Percentiles rank a stretch among this genome's conserved stretches.
Conservation (phyloP, 2,888 invertebrate species). For the Nephrotoma flavescens region DNA sequence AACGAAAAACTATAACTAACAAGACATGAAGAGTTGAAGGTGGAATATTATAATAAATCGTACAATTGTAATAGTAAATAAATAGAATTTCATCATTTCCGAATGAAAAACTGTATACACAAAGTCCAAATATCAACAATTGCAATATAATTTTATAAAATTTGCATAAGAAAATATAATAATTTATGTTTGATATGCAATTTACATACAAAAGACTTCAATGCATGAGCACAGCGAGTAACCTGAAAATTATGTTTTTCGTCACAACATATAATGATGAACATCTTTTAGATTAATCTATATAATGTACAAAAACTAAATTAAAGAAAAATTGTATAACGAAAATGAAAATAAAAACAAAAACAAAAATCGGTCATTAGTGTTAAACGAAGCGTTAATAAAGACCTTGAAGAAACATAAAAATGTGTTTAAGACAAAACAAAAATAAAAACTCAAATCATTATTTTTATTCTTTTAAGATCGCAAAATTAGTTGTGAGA, state of each 20-base stretch:
- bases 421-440: neutral
- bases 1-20: neutral
- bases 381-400: conserved; percentile 4
- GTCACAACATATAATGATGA: neutral
- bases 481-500: neutral
- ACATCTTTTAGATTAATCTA: neutral
- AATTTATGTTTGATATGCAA: neutral
- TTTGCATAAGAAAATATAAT: neutral
- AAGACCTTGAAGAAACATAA: conserved; percentile 2
- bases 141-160: neutral
- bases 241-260: neutral
- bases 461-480: neutral
- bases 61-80: neutral
- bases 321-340: neutral
- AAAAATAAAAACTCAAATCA: neutral
- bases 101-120: neutral
- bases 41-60: neutral
- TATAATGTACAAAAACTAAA: neutral
- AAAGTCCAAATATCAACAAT: neutral
- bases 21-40: neutral
- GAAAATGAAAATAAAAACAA: conserved; percentile 2
- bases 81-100: neutral
- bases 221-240: neutral
- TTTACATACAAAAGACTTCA: neutral
- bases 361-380: conserved; percentile 4